Conservation (phyloP, 2,113 vertebrate genomes). For the Cheirogaleus medius region DNA sequence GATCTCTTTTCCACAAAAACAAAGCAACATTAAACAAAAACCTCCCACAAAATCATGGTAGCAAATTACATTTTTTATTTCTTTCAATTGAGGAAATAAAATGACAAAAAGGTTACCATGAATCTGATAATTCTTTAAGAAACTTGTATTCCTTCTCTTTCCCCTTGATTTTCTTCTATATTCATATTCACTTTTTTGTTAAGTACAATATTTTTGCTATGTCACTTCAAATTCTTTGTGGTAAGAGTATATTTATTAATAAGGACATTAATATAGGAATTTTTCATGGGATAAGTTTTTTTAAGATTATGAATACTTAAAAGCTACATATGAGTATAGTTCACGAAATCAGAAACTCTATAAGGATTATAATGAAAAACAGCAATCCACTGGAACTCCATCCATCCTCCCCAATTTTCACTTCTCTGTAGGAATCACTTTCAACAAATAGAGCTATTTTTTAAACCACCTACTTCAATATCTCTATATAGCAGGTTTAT, state of each 20-base stretch:
- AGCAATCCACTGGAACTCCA: not conserved
- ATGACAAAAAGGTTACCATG: not conserved
- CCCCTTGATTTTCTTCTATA: not conserved
- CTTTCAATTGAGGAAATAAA: not conserved
- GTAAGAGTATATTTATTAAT: not conserved
- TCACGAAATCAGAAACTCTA: not conserved
- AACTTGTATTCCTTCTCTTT: not conserved
- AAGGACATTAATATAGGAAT: not conserved
- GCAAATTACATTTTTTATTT: not conserved
- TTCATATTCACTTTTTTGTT: not conserved
- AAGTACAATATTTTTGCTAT: not conserved
- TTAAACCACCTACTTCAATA: not conserved
- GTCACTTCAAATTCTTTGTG: not conserved
- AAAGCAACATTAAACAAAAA: not conserved
- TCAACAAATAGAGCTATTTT: not conserved
- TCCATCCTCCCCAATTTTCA: not conserved
- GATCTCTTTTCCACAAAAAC: not conserved
- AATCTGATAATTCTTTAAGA: conserved; percentile 1
- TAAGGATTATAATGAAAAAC: not conserved
- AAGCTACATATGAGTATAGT: not conserved
- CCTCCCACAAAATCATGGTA: not conserved
- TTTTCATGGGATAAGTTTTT: not conserved
- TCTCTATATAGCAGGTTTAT: not conserved
- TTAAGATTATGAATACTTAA: not conserved
- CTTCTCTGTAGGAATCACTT: not conserved